Percentiles rank a stretch among this genome's conserved stretches.
phyloP scores from a whole-genome alignment of 2,888 invertebrate genomes.

The Crepidodera aurea region DNA sequence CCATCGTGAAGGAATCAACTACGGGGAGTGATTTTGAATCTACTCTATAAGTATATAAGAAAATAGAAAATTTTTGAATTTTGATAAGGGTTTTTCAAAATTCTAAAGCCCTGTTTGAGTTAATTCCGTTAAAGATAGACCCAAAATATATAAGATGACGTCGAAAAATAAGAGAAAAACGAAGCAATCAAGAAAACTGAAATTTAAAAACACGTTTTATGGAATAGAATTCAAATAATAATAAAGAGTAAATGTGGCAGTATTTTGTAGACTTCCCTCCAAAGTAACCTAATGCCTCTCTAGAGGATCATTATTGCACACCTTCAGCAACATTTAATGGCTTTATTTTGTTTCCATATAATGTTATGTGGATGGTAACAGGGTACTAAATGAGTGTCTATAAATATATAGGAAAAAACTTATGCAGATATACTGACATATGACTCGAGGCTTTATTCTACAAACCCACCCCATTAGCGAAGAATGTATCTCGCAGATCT shows the following conservation, averaged over 20 bases:
- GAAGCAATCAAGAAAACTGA: no score
- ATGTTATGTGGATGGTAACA: conserved; percentile 17
- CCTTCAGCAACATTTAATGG: conserved; percentile 25
- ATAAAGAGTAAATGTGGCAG: not conserved
- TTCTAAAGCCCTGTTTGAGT: no score
- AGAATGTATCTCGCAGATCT: conserved; percentile 15
- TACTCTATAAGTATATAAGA: no score
- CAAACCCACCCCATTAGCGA: not conserved
- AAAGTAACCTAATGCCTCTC: conserved; percentile 11
- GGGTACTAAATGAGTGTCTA: conserved; percentile 10
- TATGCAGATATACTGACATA: conserved; percentile 3
- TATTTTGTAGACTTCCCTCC: not conserved
- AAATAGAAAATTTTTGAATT: no score
- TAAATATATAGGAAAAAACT: conserved; percentile 6
- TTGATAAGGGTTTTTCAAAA: no score
- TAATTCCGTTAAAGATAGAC: no score
- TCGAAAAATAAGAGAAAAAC: no score
- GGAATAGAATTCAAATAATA: no score
- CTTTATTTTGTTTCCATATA: conserved; percentile 28
- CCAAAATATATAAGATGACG: no score
- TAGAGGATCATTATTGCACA: conserved; percentile 9
- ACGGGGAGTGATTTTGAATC: no score
- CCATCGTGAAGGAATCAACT: no score
- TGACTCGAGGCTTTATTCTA: not conserved
- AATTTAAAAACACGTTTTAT: no score